phyloP scores from a whole-genome alignment of 2,113 vertebrate genomes.

The Procavia capensis region DNA sequence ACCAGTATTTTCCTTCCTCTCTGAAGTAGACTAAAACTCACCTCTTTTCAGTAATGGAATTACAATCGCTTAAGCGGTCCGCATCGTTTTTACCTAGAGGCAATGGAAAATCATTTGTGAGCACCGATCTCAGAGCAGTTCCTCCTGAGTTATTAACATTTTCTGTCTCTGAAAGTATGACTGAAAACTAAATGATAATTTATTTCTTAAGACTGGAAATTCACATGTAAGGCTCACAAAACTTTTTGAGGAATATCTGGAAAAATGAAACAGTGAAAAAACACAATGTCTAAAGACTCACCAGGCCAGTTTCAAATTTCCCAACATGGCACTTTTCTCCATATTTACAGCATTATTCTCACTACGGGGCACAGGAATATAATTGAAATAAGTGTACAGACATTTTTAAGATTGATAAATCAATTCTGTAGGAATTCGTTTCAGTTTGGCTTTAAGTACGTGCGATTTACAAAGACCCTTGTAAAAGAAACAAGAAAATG shows the following conservation, averaged over 20 bases:
- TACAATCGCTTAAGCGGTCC: neutral
- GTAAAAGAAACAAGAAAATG: constrained; percentile 40
- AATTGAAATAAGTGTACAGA: constrained; percentile 59
- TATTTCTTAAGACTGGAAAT: constrained; percentile 51
- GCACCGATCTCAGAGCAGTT: constrained; percentile 22
- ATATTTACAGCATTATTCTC: constrained; percentile 20
- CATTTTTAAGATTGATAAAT: constrained; percentile 31
- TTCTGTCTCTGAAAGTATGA: neutral
- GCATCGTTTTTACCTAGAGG: neutral
- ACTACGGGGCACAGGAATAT: neutral
- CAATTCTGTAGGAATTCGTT: constrained; percentile 46
- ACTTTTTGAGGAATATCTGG: neutral
- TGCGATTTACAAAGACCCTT: constrained; percentile 25
- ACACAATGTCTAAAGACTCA: constrained; percentile 39
- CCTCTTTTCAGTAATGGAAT: constrained; percentile 41
- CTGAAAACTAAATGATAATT: constrained; percentile 19
- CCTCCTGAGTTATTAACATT: neutral
- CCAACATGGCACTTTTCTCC: neutral
- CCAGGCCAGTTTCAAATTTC: neutral
- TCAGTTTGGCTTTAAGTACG: constrained; percentile 51
- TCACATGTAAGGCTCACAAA: neutral
- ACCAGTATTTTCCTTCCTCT: constrained; percentile 10
- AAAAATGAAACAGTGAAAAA: neutral
- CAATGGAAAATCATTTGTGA: neutral
- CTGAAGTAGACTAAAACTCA: constrained; percentile 40